These are phyloP conservation scores for Stegostoma tigrinum DNA, from an alignment of 2,113 vertebrate genomes.

Conservation along the genomic window DNA sequence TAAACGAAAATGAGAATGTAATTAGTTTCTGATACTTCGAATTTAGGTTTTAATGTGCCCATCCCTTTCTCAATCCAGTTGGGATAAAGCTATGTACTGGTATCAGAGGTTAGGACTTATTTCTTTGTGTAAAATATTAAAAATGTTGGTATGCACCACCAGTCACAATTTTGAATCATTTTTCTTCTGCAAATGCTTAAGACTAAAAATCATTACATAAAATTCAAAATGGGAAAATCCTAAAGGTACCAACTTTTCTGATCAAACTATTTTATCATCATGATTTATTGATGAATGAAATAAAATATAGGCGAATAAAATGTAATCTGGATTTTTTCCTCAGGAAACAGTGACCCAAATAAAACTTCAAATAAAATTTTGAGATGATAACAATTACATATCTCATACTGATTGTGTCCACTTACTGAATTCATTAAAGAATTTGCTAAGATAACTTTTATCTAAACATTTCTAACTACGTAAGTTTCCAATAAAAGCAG, in stretches of 20 bases:
- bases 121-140: background rate
- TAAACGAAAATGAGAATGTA: background rate
- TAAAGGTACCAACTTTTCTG: background rate
- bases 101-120: background rate
- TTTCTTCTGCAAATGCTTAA: background rate
- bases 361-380: background rate
- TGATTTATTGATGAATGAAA: background rate
- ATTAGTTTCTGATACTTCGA: background rate
- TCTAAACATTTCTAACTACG: no score
- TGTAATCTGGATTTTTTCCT: no score
- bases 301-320: background rate
- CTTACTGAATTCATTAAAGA: no score
- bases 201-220: background rate
- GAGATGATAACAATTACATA: no score
- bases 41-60: background rate
- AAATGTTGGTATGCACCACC: background rate
- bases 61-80: background rate
- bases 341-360: background rate
- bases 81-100: background rate
- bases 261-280: background rate
- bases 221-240: background rate
- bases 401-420: no score
- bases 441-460: no score
- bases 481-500: no score
- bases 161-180: background rate